These are phyloP conservation scores for Leucophenga varia DNA, from an alignment of 1,140 invertebrate species.

Conservation along the genomic window DNA sequence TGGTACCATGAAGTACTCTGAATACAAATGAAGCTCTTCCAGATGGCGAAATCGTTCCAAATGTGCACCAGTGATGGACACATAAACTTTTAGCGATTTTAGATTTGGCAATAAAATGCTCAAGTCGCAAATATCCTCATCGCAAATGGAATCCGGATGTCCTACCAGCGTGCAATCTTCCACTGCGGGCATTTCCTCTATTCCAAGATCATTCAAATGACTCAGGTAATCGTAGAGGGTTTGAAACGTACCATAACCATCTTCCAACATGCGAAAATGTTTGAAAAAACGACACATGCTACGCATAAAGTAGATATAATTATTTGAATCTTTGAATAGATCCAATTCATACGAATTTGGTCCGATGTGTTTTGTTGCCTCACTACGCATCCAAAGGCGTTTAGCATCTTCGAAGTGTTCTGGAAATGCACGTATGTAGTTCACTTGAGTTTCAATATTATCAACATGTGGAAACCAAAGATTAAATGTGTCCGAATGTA, in stretches of 20 bases:
- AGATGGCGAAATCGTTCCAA: slow-evolving; percentile 28
- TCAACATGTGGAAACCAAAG: too few species aligned
- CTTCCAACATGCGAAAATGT: slow-evolving; percentile 35
- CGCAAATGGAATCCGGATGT: slow-evolving; percentile 25
- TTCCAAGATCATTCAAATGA: slow-evolving; percentile 34
- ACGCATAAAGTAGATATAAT: slow-evolving; percentile 41
- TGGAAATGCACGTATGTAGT: too few species aligned
- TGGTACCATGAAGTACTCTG: slow-evolving; percentile 35
- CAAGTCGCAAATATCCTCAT: slow-evolving; percentile 33
- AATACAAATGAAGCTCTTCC: slow-evolving; percentile 37
- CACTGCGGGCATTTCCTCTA: slow-evolving; percentile 21
- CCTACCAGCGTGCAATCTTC: slow-evolving; percentile 32
- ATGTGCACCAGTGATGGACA: slow-evolving; percentile 33
- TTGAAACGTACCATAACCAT: slow-evolving; percentile 31
- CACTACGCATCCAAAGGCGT: slow-evolving; percentile 27
- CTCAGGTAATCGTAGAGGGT: slow-evolving; percentile 38
- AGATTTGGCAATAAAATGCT: slow-evolving; percentile 32
- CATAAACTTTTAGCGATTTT: slow-evolving; percentile 30
- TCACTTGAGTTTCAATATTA: too few species aligned
- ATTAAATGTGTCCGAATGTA: too few species aligned
- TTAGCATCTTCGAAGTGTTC: too few species aligned
- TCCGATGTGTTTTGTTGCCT: slow-evolving; percentile 23
- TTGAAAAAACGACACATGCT: slow-evolving; percentile 29
- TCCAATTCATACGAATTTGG: slow-evolving; percentile 30
- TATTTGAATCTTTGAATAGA: slow-evolving; percentile 34